These are phyloP conservation scores for Macrotrachela quadricornifera DNA, from an alignment of 1,140 invertebrate genomes.

Conservation along the genomic window DNA sequence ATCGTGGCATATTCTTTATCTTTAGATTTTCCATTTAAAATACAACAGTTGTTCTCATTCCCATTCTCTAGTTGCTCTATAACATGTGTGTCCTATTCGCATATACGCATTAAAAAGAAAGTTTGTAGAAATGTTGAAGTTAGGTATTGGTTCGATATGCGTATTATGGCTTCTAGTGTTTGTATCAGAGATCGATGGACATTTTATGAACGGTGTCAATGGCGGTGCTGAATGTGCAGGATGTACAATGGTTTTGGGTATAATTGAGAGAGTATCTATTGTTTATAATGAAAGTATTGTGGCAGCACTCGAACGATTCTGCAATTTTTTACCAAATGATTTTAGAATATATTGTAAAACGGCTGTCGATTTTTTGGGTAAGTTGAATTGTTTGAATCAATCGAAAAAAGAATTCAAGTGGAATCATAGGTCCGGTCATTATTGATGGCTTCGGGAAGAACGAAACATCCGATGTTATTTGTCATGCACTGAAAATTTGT, in stretches of 20 bases:
- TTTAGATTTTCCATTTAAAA: too few species aligned
- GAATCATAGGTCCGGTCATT: conserved; percentile 13
- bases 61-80: too few species aligned
- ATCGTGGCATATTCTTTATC: too few species aligned
- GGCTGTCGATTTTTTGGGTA: neutral
- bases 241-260: conserved; percentile 19
- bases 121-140: too few species aligned
- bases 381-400: too few species aligned
- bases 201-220: neutral
- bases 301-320: conserved; percentile 15
- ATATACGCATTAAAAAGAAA: too few species aligned
- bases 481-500: conserved; percentile 17
- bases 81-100: too few species aligned
- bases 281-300: conserved; percentile 20
- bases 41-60: too few species aligned
- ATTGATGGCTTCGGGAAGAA: conserved; percentile 15
- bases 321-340: conserved; percentile 13
- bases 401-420: neutral
- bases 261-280: conserved; percentile 18
- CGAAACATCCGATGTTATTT: conserved; percentile 21
- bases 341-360: conserved; percentile 12
- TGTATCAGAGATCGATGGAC: too few species aligned
- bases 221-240: conserved; percentile 12
- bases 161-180: too few species aligned
- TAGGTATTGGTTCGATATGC: too few species aligned